Conservation (phyloP, 92 coral and sea anemone genomes). For the Pocillopora meandrina region DNA sequence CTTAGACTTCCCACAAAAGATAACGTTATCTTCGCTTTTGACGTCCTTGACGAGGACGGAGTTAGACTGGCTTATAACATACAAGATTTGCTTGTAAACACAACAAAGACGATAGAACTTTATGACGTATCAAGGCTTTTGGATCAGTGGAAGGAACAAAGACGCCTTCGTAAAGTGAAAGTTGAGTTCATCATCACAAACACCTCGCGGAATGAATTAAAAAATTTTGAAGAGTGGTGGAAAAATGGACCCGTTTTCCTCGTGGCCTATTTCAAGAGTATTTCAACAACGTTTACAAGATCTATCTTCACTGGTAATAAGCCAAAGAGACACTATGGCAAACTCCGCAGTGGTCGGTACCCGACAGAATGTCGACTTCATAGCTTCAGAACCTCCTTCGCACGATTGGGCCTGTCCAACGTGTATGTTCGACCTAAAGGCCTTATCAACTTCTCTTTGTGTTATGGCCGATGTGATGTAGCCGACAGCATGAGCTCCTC, state of each 20-base stretch:
- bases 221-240: neutral
- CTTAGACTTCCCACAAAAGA: neutral
- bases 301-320: neutral
- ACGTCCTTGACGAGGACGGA: neutral
- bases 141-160: constrained; percentile 9
- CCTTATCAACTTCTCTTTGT: neutral
- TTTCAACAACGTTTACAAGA: neutral
- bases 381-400: neutral
- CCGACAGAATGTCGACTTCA: neutral
- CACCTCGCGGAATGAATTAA: neutral
- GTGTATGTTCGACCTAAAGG: neutral
- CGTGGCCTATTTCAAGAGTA: neutral
- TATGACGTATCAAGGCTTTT: neutral
- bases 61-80: neutral
- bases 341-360: neutral
- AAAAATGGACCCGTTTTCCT: constrained; percentile 8
- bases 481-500: neutral
- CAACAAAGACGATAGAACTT: neutral
- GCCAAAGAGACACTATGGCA: neutral
- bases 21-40: neutral
- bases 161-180: neutral
- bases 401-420: neutral
- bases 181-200: constrained; percentile 11
- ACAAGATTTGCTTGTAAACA: neutral
- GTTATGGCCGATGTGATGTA: neutral